phyloP scores from a whole-genome alignment of 2,888 invertebrate species.

The Unio delphinus region DNA sequence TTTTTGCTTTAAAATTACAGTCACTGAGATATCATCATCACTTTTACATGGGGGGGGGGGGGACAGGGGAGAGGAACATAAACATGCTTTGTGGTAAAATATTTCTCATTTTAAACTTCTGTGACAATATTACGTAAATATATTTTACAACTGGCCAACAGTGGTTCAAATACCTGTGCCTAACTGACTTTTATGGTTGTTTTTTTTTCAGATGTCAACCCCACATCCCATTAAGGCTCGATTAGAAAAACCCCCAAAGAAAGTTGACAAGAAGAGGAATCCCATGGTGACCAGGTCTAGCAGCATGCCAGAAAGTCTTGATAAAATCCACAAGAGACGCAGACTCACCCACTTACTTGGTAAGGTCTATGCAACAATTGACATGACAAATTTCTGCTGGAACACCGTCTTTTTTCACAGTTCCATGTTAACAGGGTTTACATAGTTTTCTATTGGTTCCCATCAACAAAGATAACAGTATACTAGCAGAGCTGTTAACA shows the following conservation, averaged over 20 bases:
- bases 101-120: no score
- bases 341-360: conserved; percentile 53
- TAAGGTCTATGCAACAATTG: conserved; percentile 9
- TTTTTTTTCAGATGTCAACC: conserved; percentile 62
- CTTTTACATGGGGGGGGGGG: no score
- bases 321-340: conserved; percentile 58
- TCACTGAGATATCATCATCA: no score
- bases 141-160: no score
- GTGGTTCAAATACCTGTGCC: neutral
- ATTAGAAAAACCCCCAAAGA: conserved; percentile 37
- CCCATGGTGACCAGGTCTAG: conserved; percentile 50
- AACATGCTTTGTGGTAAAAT: no score
- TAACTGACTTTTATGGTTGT: neutral
- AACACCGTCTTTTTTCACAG: neutral
- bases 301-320: conserved; percentile 70
- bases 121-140: no score
- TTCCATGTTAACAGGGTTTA: neutral
- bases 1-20: no score
- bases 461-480: no score
- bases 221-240: conserved; percentile 66
- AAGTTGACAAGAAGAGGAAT: conserved; percentile 27
- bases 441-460: no score
- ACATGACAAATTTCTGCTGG: neutral
- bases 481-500: no score
- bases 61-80: no score